These are phyloP conservation scores for Thereva nobilitata DNA, from an alignment of 2,888 invertebrate species.

Conservation along the genomic window DNA sequence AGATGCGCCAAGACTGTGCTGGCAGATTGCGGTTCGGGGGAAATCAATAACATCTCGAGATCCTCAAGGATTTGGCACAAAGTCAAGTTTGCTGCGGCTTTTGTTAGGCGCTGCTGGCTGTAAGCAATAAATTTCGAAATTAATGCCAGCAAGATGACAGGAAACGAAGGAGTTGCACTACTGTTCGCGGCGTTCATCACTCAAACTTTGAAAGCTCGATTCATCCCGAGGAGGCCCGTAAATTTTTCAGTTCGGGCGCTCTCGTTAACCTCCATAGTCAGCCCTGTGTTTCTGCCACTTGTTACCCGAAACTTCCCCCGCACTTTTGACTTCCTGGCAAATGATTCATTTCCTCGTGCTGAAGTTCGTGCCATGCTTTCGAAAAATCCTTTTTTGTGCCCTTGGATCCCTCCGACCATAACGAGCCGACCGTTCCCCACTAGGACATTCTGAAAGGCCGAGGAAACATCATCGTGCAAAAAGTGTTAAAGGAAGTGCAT, in stretches of 20 bases:
- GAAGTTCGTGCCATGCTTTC: too few relatives aligned
- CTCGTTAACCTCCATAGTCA: too few relatives aligned
- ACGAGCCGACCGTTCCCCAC: too few relatives aligned
- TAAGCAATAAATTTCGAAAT: conserved; percentile 20
- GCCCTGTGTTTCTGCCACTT: too few relatives aligned
- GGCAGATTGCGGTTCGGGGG: conserved; percentile 30
- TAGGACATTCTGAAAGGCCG: too few relatives aligned
- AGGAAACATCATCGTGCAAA: too few relatives aligned
- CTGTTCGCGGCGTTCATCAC: background rate
- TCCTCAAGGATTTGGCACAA: conserved; percentile 12
- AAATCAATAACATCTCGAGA: conserved; percentile 30
- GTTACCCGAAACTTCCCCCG: too few relatives aligned
- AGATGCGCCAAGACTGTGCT: conserved; percentile 22
- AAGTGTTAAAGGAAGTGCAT: background rate
- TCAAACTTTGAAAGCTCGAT: background rate
- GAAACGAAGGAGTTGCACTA: background rate
- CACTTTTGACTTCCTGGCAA: too few relatives aligned
- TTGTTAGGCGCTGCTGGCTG: conserved; percentile 21
- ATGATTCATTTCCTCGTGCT: too few relatives aligned
- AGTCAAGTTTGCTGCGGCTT: conserved; percentile 22
- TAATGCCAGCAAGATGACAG: conserved; percentile 8
- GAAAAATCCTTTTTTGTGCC: too few relatives aligned
- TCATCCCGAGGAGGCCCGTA: background rate
- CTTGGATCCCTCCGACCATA: too few relatives aligned
- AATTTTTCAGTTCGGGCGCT: too few relatives aligned